A percentile compares a stretch with the other conserved stretches of the same genome.
Evolutionary conservation across 2,888 invertebrate species (phyloP).

Genomic region (Drosophila cracens): DNA sequence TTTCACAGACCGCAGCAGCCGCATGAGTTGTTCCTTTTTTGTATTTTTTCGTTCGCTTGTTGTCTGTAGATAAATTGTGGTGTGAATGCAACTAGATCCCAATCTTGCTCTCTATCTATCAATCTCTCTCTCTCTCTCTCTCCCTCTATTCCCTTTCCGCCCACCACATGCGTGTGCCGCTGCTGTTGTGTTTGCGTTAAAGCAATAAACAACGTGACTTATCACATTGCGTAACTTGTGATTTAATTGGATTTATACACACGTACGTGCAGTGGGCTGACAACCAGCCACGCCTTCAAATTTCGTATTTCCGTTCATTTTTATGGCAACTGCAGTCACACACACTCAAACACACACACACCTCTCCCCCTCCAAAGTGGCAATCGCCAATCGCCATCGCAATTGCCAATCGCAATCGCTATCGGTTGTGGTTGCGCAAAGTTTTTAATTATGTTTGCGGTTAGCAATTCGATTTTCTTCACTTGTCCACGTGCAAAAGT

Average conservation of each 20-base stretch:
- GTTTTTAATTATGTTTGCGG: constrained; percentile 81
- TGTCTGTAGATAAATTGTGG: constrained; percentile 73
- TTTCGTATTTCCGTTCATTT: constrained; percentile 36
- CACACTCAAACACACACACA: neutral
- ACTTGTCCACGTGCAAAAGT: constrained; percentile 32
- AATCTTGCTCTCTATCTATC: neutral
- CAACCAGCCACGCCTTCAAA: constrained; percentile 18
- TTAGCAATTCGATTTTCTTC: constrained; percentile 74
- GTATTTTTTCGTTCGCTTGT: constrained; percentile 51
- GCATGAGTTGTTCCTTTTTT: constrained; percentile 55
- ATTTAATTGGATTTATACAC: constrained; percentile 80
- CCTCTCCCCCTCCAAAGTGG: constrained; percentile 5
- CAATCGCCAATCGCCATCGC: constrained; percentile 27
- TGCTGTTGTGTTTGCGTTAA: constrained; percentile 37
- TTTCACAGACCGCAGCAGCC: constrained; percentile 50
- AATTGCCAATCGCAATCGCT: constrained; percentile 41
- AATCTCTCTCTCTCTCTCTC: neutral
- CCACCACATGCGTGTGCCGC: constrained; percentile 5
- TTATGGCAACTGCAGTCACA: constrained; percentile 43
- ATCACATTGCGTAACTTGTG: constrained; percentile 80
- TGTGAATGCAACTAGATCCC: constrained; percentile 32
- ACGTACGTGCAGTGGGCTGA: constrained; percentile 30
- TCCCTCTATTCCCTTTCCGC: too few species aligned
- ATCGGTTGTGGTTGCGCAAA: constrained; percentile 75
- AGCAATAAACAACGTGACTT: constrained; percentile 81